Percentiles rank a stretch among this genome's conserved stretches.
phyloP scores from a whole-genome alignment of 2,888 invertebrate genomes.

The Amorpha juglandis region DNA sequence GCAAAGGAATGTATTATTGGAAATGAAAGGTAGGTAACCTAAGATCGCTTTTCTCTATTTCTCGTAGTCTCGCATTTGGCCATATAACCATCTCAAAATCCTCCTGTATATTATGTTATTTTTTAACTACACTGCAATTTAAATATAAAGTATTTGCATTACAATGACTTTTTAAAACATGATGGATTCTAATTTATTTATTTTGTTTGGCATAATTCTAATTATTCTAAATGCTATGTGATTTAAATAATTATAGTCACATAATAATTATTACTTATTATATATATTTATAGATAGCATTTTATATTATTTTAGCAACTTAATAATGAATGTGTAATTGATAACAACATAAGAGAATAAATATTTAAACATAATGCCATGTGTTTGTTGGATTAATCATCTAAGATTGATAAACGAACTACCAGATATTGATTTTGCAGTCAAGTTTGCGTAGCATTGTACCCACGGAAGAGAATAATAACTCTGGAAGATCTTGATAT shows the following conservation, averaged over 20 bases:
- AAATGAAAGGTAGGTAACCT: too few species aligned
- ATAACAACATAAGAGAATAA: constrained; percentile 1
- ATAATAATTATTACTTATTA: neutral
- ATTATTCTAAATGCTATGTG: neutral
- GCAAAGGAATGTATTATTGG: too few species aligned
- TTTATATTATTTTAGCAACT: neutral
- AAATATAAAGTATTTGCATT: neutral
- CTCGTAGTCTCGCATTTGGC: too few species aligned
- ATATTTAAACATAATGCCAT: neutral
- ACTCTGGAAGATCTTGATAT: too few species aligned
- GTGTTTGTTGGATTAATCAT: neutral
- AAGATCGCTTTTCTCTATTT: too few species aligned
- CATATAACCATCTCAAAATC: too few species aligned
- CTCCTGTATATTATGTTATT: neutral
- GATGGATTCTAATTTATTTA: constrained; percentile 10
- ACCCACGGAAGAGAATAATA: too few species aligned
- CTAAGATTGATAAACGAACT: too few species aligned
- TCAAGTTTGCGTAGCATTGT: too few species aligned
- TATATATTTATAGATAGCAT: neutral
- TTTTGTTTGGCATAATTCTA: neutral
- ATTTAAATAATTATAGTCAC: constrained; percentile 1
- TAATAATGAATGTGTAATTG: constrained; percentile 5
- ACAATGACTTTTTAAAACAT: neutral
- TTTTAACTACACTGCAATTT: neutral
- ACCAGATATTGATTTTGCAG: too few species aligned